Base-by-base conservation (phyloP, 2,113 vertebrate genomes). In the Apteryx mantelli region DNA sequence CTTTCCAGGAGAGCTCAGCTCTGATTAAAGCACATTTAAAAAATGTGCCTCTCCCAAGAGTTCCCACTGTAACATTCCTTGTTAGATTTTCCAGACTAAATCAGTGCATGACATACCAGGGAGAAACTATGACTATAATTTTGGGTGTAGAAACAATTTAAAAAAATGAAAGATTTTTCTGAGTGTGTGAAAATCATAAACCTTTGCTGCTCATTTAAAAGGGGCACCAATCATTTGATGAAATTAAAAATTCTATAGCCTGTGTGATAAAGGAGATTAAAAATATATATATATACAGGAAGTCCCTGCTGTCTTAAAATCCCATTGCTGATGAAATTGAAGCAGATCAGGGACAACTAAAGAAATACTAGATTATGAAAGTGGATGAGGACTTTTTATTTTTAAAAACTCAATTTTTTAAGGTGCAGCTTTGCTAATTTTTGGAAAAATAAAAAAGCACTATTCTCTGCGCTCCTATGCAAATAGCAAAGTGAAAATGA, bases 1-100 rank as follows among this genome's bases (percentile, higher is more conserved):
- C 76, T 93, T 86, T 94, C 69, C 52, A 86, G 85, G 60, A 91
- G 75, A 91, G 32, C 73, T 97, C 85, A 89, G 46, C 55, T 79
- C 89, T 93, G 79, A 91, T 88, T 91, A 93, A 90, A 95, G 60
- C 60, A 83, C 38, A 56, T 24, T 34, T 83, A 28, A 88, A 91
- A 94, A 84, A 81, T 44, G 32, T 64, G 25, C 9, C 32, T 83
- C 9, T 93, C n/a, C 50, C 48, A 91, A 28, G 79, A 86, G 36
- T 79, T 95, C 70, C 42, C 26, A 42, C 63, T 86, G 55, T 64
- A 88, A 65, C 22, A 46, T 66, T 93, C 58, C 44, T 44, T n/a
- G 22, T 66, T 82, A 89, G 16, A 46, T 79, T 92, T 91, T 70
- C 78, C 60, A 91, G 69, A 60, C 28, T 61, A 30, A 26, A 48